A percentile compares a stretch with the other conserved stretches of the same genome.
Evolutionary conservation across 2,888 invertebrate species (phyloP).

Genomic region (Hydriomena furcata): DNA sequence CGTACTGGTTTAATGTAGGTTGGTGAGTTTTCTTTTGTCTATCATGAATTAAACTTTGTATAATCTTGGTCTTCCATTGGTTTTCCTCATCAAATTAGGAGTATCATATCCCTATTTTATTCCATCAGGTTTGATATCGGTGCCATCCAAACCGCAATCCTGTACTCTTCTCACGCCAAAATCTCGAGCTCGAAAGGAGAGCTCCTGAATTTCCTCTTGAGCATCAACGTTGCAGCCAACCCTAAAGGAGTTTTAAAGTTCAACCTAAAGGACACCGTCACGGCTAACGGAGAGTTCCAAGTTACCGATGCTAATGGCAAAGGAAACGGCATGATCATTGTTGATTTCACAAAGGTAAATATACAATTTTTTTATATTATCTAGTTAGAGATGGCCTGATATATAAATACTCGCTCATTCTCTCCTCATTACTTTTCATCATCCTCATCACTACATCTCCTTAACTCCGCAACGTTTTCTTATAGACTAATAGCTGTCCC

Average conservation of each 20-base stretch:
- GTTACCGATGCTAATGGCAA: constrained; percentile 85
- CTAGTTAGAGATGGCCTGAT: too few relatives aligned
- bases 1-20: too few relatives aligned
- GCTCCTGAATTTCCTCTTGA: constrained; percentile 82
- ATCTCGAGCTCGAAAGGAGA: constrained; percentile 72
- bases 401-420: too few relatives aligned
- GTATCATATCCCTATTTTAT: background rate
- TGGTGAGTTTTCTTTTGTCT: too few relatives aligned
- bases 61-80: too few relatives aligned
- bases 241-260: constrained; percentile 81
- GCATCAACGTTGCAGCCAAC: constrained; percentile 66
- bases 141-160: constrained; percentile 63
- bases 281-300: constrained; percentile 85
- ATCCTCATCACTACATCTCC: too few relatives aligned
- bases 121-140: constrained; percentile 71
- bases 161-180: constrained; percentile 80
- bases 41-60: too few relatives aligned
- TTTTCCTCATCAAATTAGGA: too few relatives aligned
- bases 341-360: constrained; percentile 82
- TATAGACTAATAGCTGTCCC: too few relatives aligned
- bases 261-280: constrained; percentile 83
- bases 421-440: too few relatives aligned
- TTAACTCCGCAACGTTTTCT: too few relatives aligned
- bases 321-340: constrained; percentile 83
- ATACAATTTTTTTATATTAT: background rate